These are phyloP conservation scores for Anthoptus insignis DNA, from an alignment of 2,888 invertebrate genomes.

Conservation along the genomic window DNA sequence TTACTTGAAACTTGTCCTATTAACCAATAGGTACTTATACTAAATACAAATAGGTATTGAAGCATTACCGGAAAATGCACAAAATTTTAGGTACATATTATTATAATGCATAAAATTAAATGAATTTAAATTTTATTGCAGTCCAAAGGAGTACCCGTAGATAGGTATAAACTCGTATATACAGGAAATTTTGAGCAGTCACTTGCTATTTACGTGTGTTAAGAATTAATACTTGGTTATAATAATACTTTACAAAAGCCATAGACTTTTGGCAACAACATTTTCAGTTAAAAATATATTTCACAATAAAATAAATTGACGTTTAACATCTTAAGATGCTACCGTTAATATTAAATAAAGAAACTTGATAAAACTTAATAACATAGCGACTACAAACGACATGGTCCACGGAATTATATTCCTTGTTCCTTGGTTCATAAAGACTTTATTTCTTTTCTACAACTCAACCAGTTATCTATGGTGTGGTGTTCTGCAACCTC, in stretches of 20 bases:
- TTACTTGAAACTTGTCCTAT: too few species aligned
- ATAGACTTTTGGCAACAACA: not conserved
- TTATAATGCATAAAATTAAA: too few species aligned
- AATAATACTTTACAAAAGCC: not conserved
- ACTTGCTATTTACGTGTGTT: too few species aligned
- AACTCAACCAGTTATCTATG: constrained; percentile 70
- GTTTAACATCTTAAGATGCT: not conserved
- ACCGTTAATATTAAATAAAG: constrained; percentile 3
- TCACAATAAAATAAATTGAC: not conserved
- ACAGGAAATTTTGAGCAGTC: too few species aligned
- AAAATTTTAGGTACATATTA: too few species aligned
- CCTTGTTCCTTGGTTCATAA: constrained; percentile 46
- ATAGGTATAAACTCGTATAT: too few species aligned
- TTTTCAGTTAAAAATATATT: not conserved
- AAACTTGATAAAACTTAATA: constrained; percentile 8
- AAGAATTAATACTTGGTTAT: not conserved
- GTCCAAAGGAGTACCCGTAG: too few species aligned
- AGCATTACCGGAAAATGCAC: too few species aligned
- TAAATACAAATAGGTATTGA: too few species aligned
- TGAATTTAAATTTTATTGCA: too few species aligned
- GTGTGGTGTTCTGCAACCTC: constrained; percentile 77
- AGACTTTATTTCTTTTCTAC: constrained; percentile 41
- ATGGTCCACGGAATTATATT: constrained; percentile 47
- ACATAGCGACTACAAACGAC: constrained; percentile 30
- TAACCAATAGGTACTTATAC: too few species aligned